Base-by-base conservation (phyloP, 2,797 vertebrate species). In the Acanthurus tractus region DNA sequence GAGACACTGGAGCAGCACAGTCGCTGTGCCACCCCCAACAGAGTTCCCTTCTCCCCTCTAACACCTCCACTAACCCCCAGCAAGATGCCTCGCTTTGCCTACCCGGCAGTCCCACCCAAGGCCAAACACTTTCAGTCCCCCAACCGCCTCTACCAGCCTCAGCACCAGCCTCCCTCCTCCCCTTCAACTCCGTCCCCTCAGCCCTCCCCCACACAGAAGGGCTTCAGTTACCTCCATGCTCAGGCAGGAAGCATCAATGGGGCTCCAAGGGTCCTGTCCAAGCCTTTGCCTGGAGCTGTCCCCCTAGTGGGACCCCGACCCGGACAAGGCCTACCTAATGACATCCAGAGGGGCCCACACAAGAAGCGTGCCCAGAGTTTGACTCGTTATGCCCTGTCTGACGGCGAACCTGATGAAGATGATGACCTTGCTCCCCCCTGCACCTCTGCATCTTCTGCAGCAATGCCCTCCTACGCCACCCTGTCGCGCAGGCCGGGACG, bases 311-410 rank as follows among this genome's bases (percentile, higher is more conserved):
- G 90, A 52, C 88, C 91, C 0, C 74, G 74, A 0, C 57, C 71
- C 0, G 72, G 89, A 12, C 88, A 73, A 3, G 67, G 56, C 29
- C 86, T 73, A 3, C 76, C 12, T 0, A 63, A 73, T 0, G 81
- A 90, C 0, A 38, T 81, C 0, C 83, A 88, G 18, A 93, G 89
- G 69, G 89, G 56, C 0, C 48, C 82, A 11, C 87, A 94, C n/a
- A 97, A 98, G 91, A 98, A 97, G 81, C 96, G 97, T 1, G 95
- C 96, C 0, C 97, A 97, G 63, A 98, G 97, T 82, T 92, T 97
- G 84, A 98, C 96, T 53, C 96, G 97, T 61, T 96, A 96, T 0
- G 95, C 96, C 0, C 83, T 97, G 40, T 96, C 96, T 0, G 97
- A 99, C 0, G 97, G 96, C 2, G 97, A 99, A 53, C 89, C 93